phyloP scores from a whole-genome alignment of 2,888 invertebrate genomes.

The Stramonita haemastoma region DNA sequence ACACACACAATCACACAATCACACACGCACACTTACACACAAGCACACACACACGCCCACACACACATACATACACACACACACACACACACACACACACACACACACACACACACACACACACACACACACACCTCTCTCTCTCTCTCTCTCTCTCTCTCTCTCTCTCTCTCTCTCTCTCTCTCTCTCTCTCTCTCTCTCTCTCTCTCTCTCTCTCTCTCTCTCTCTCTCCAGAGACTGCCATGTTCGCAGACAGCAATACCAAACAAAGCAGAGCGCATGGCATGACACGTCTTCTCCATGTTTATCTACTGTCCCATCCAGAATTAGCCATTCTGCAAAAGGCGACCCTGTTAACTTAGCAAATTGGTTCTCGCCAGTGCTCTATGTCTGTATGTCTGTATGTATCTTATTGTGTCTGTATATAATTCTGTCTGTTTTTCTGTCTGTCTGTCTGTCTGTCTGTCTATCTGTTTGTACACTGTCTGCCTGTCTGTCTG shows the following conservation, averaged over 20 bases:
- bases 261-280: too few species aligned
- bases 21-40: not conserved
- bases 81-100: not conserved
- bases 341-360: too few species aligned
- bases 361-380: too few species aligned
- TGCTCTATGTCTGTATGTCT: too few species aligned
- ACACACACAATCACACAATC: not conserved
- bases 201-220: not conserved
- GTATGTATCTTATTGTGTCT: too few species aligned
- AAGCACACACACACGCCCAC: not conserved
- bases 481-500: not conserved
- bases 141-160: not conserved
- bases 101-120: conserved; percentile 5
- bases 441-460: too few species aligned
- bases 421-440: too few species aligned
- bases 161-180: not conserved
- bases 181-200: not conserved
- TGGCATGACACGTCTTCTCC: too few species aligned
- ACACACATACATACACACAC: not conserved
- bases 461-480: not conserved
- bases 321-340: too few species aligned
- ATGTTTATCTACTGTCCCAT: too few species aligned
- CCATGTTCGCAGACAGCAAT: not conserved
- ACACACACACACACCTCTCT: too few species aligned
- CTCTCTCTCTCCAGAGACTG: not conserved